Evolutionary conservation across 2,888 invertebrate species (phyloP).

Genomic region (Callosobruchus maculatus): DNA sequence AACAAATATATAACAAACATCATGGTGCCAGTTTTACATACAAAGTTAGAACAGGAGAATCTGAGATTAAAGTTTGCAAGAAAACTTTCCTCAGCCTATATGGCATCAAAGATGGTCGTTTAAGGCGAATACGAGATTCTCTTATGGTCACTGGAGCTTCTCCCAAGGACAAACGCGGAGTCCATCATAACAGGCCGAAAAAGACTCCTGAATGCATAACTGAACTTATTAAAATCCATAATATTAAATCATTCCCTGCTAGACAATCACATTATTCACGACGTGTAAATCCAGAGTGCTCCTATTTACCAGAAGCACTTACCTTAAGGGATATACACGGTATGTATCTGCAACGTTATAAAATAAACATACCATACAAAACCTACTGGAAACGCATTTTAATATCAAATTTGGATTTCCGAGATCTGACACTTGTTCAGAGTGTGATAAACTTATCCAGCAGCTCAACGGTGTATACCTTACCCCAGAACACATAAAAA

Average conservation of each 20-base stretch:
- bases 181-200: background rate
- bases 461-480: too few relatives aligned
- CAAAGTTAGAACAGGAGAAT: constrained; percentile 5
- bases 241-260: too few relatives aligned
- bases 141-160: too few relatives aligned
- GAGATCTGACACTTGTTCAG: too few relatives aligned
- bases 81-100: constrained; percentile 10
- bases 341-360: background rate
- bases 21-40: constrained; percentile 2
- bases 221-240: background rate
- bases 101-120: too few relatives aligned
- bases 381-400: too few relatives aligned
- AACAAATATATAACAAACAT: constrained; percentile 9
- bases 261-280: background rate
- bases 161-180: background rate
- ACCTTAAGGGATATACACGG: background rate
- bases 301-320: constrained; percentile 5
- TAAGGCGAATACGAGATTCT: too few relatives aligned
- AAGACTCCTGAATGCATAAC: background rate
- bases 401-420: too few relatives aligned
- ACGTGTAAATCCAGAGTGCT: background rate
- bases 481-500: too few relatives aligned
- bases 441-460: too few relatives aligned
- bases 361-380: too few relatives aligned
- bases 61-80: constrained; percentile 8